These are phyloP conservation scores for Neoitamus cyanurus DNA, from an alignment of 2,888 invertebrate genomes.

Conservation along the genomic window DNA sequence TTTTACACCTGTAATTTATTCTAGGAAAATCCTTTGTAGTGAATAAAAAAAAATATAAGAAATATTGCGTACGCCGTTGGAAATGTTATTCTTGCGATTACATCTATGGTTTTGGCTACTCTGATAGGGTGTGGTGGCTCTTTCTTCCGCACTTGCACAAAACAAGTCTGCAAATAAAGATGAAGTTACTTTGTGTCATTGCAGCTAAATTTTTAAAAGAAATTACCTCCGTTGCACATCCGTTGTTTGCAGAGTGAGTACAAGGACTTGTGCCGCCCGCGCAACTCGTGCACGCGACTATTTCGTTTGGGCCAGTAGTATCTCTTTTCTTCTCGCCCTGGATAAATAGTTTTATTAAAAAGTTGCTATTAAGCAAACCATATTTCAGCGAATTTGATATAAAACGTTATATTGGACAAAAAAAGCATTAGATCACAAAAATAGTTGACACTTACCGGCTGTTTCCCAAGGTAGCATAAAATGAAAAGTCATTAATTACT, in stretches of 20 bases:
- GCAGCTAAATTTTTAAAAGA: background rate
- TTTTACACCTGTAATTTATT: slow-evolving; percentile 48
- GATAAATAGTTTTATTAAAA: background rate
- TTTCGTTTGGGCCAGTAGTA: slow-evolving; percentile 81
- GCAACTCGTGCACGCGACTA: slow-evolving; percentile 86
- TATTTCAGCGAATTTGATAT: background rate
- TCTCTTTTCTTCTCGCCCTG: slow-evolving; percentile 90
- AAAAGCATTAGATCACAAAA: background rate
- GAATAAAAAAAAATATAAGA: slow-evolving; percentile 94
- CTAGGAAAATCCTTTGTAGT: slow-evolving; percentile 84
- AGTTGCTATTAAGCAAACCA: background rate
- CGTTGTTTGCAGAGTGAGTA: slow-evolving; percentile 88
- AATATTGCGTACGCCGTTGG: slow-evolving; percentile 93
- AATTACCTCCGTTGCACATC: slow-evolving; percentile 84
- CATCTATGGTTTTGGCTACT: slow-evolving; percentile 94
- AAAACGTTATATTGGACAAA: background rate
- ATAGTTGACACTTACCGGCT: slow-evolving; percentile 44
- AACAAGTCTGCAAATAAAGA: slow-evolving; percentile 75
- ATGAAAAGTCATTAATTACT: background rate
- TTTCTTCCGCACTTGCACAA: slow-evolving; percentile 89
- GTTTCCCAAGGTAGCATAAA: slow-evolving; percentile 8
- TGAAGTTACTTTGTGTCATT: background rate
- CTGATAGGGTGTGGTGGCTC: slow-evolving; percentile 92
- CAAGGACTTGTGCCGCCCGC: slow-evolving; percentile 80
- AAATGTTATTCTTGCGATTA: slow-evolving; percentile 93